Evolutionary conservation across 1,140 invertebrate species (phyloP).

Genomic region (Caenorhabditis brenneri): DNA sequence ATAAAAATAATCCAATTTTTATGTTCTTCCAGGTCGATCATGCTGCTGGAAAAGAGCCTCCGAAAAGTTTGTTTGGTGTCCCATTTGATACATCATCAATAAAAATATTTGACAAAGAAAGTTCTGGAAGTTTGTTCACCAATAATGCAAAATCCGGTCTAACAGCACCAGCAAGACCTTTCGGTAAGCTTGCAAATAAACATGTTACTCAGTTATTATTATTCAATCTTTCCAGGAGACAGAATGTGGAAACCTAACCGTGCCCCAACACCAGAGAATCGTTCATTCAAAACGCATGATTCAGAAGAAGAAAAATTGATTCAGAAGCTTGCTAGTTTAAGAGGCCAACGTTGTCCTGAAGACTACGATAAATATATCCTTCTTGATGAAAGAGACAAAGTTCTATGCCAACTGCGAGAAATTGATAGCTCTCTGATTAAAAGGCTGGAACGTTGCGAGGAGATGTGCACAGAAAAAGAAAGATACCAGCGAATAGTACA

Average conservation of each 20-base stretch:
- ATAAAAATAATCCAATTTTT: not conserved
- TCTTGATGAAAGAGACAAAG: conserved; percentile 50
- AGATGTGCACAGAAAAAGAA: conserved; percentile 55
- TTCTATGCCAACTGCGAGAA: conserved; percentile 48
- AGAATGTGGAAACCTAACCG: not conserved
- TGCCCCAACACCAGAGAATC: not conserved
- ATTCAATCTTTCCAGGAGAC: not conserved
- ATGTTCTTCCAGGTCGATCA: conserved; percentile 15
- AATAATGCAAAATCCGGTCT: not conserved
- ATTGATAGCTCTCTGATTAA: not conserved
- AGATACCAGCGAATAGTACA: conserved; percentile 49
- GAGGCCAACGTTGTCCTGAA: conserved; percentile 1
- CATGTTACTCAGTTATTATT: not conserved
- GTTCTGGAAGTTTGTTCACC: not conserved
- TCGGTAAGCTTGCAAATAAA: not conserved
- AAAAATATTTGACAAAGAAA: too few species aligned
- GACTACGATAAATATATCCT: conserved; percentile 46
- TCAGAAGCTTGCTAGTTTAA: not conserved
- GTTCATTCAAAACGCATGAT: not conserved
- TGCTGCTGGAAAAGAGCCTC: not conserved
- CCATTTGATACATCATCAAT: not conserved
- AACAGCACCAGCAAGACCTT: not conserved
- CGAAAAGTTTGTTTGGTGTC: not conserved
- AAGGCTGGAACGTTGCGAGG: conserved; percentile 5
- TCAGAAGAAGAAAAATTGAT: not conserved